phyloP scores from a whole-genome alignment of 2,888 invertebrate species.

The Portevinia maculata region DNA sequence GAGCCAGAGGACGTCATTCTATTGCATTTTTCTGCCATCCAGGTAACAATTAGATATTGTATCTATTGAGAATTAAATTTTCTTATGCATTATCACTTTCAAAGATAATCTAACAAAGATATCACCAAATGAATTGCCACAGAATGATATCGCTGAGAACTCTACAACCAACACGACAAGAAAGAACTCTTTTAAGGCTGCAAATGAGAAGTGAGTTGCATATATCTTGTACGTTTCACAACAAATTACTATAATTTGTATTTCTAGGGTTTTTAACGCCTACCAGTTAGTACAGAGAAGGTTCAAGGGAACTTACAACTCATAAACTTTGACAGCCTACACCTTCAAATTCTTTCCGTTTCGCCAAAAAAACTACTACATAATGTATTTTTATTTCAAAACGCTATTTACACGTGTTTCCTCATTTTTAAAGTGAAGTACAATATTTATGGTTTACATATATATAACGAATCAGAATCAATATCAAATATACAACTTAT shows the following conservation, averaged over 20 bases:
- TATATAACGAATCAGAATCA: conserved; percentile 46
- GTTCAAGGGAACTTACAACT: conserved; percentile 88
- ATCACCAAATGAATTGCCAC: conserved; percentile 82
- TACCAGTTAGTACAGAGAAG: conserved; percentile 89
- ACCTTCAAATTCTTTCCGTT: conserved; percentile 73
- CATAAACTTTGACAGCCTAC: conserved; percentile 67
- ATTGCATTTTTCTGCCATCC: conserved; percentile 91
- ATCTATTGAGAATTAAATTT: background rate
- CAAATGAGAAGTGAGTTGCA: conserved; percentile 82
- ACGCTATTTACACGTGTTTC: conserved; percentile 60
- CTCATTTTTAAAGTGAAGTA: conserved; percentile 75
- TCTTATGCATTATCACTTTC: background rate
- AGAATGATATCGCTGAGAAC: conserved; percentile 78
- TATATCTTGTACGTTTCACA: too few relatives aligned
- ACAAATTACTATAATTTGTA: conserved; percentile 79
- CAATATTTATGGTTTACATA: conserved; percentile 76
- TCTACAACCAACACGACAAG: conserved; percentile 80
- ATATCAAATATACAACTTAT: conserved; percentile 79
- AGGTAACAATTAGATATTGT: conserved; percentile 83
- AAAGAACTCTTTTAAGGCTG: conserved; percentile 82
- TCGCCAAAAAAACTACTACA: conserved; percentile 67
- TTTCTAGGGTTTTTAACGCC: conserved; percentile 86
- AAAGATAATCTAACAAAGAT: conserved; percentile 82
- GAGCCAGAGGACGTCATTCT: conserved; percentile 88
- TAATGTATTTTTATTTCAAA: conserved; percentile 52